phyloP scores from a whole-genome alignment of 2,888 invertebrate species.

The Trilocha varians region DNA sequence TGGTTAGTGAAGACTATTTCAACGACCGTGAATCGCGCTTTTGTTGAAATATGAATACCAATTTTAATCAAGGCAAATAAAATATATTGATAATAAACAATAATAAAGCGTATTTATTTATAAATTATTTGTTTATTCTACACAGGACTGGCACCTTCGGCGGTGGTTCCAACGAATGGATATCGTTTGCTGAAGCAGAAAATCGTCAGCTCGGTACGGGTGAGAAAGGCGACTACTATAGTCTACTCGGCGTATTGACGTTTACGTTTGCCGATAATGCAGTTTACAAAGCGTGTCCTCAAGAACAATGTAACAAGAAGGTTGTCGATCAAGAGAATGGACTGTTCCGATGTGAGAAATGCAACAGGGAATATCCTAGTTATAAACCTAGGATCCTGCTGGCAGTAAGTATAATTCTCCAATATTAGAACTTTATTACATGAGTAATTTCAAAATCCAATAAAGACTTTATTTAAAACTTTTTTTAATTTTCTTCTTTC shows the following conservation, averaged over 20 bases:
- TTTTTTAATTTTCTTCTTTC: conserved; percentile 11
- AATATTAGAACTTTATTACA: no score
- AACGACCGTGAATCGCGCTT: neutral
- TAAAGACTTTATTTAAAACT: no score
- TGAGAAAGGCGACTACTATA: conserved; percentile 88
- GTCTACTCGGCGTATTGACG: conserved; percentile 83
- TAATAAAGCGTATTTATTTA: no score
- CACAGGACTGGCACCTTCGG: conserved; percentile 53
- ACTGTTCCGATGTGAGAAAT: conserved; percentile 95
- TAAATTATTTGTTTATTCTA: conserved; percentile 12
- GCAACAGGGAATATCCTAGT: conserved; percentile 85
- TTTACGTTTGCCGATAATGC: conserved; percentile 87
- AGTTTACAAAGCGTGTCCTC: conserved; percentile 93
- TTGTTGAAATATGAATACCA: no score
- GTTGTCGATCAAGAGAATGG: conserved; percentile 91
- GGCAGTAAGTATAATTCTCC: conserved; percentile 84
- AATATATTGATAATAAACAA: no score
- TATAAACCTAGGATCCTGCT: conserved; percentile 90
- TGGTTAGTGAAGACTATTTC: no score
- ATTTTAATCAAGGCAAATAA: no score
- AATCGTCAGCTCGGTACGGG: conserved; percentile 79
- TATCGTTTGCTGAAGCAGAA: conserved; percentile 83
- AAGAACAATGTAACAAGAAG: conserved; percentile 95
- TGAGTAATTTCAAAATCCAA: neutral
- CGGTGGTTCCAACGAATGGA: conserved; percentile 76